Evolutionary conservation across 2,888 invertebrate species (phyloP).

Genomic region (Polylopha cassiicola): DNA sequence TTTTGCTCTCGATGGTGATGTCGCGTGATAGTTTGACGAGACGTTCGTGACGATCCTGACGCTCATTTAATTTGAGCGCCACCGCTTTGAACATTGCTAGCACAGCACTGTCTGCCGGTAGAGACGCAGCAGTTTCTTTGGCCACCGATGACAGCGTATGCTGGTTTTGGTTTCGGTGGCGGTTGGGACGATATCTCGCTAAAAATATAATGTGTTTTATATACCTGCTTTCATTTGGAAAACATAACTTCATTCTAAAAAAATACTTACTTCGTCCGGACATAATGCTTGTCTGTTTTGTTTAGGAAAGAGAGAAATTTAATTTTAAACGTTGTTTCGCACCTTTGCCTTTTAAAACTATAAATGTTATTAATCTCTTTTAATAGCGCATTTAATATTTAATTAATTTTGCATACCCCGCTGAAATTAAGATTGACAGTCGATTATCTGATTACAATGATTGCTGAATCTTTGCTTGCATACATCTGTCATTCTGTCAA

Average conservation of each 20-base stretch:
- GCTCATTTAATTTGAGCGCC: constrained; percentile 81
- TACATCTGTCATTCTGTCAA: too few relatives aligned
- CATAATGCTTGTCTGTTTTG: constrained; percentile 29
- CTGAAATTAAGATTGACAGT: too few relatives aligned
- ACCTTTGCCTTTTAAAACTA: too few relatives aligned
- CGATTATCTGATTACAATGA: too few relatives aligned
- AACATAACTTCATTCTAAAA: background rate
- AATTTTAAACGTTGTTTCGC: too few relatives aligned
- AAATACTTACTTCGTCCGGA: constrained; percentile 43
- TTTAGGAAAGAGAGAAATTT: background rate
- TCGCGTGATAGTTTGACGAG: constrained; percentile 89
- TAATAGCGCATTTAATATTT: too few relatives aligned
- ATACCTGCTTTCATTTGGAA: too few relatives aligned
- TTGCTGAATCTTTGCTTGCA: too few relatives aligned
- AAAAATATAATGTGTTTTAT: constrained; percentile 11
- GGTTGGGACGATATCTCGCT: constrained; percentile 42
- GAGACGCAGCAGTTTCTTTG: constrained; percentile 44
- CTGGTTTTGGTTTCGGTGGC: constrained; percentile 41
- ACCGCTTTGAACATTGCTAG: constrained; percentile 81
- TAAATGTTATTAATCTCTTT: too few relatives aligned
- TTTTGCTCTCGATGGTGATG: constrained; percentile 92
- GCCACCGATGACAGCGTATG: constrained; percentile 51
- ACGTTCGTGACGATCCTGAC: constrained; percentile 90
- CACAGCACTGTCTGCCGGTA: constrained; percentile 66
- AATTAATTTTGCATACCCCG: too few relatives aligned